A percentile compares a stretch with the other conserved stretches of the same genome.
These are phyloP conservation scores for Kradibia gibbosae DNA, from an alignment of 1,140 invertebrate species.

Conservation along the genomic window DNA sequence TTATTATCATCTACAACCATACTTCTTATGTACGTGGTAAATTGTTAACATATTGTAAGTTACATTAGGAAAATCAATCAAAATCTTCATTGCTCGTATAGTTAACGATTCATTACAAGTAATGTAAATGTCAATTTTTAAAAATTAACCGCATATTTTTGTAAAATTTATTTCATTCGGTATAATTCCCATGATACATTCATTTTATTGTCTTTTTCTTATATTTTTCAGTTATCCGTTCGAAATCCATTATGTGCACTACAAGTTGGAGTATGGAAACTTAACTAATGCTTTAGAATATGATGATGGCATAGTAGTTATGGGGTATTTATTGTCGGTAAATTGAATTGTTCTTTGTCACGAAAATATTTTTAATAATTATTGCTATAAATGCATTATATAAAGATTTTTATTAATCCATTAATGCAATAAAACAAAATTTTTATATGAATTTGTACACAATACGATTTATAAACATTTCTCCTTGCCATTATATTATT, in stretches of 20 bases:
- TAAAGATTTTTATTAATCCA: too few species aligned
- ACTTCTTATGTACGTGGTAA: too few species aligned
- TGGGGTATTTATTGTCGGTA: constrained; percentile 65
- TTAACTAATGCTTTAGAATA: constrained; percentile 59
- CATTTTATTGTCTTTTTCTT: not conserved
- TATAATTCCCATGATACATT: not conserved
- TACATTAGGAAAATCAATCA: too few species aligned
- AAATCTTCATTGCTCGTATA: too few species aligned
- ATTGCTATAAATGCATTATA: not conserved
- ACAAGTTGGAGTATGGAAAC: constrained; percentile 61
- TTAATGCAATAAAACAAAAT: not conserved
- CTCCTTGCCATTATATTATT: too few species aligned
- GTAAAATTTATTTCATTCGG: not conserved
- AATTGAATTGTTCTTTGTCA: not conserved
- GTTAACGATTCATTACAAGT: too few species aligned
- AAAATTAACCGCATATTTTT: not conserved
- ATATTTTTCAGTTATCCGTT: constrained; percentile 59
- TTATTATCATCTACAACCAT: too few species aligned
- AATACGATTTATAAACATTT: too few species aligned
- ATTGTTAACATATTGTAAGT: too few species aligned
- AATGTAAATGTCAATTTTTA: too few species aligned
- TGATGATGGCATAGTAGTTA: constrained; percentile 63
- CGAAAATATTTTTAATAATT: not conserved
- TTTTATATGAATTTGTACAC: too few species aligned
- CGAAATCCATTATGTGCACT: constrained; percentile 69